phyloP scores from a whole-genome alignment of 2,113 vertebrate species.

The western clawed frog (Xenopus tropicalis) region UCB_Xtro_10.0 CM004444.2:180503501-180504000 shows the following conservation, averaged over 20 bases:
- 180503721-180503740: not conserved
- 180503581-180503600: not conserved
- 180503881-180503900: not conserved
- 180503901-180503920: not conserved
- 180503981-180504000: not conserved
- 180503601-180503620: not conserved
- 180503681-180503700: not conserved
- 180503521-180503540: too few relatives aligned
- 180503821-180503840: not conserved
- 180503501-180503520: too few relatives aligned
- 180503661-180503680: not conserved
- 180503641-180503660: not conserved
- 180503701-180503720: not conserved
- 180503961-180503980: rapidly evolving
- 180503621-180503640: not conserved
- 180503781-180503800: not conserved
- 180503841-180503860: not conserved
- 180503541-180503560: not conserved
- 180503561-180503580: not conserved
- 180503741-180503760: not conserved
- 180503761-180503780: not conserved
- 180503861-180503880: not conserved
- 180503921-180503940: not conserved
- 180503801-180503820: not conserved
- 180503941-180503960: not conserved